Evolutionary conservation across 2,888 invertebrate genomes (phyloP).

Genomic region (Lasioglossum figueresi): DNA sequence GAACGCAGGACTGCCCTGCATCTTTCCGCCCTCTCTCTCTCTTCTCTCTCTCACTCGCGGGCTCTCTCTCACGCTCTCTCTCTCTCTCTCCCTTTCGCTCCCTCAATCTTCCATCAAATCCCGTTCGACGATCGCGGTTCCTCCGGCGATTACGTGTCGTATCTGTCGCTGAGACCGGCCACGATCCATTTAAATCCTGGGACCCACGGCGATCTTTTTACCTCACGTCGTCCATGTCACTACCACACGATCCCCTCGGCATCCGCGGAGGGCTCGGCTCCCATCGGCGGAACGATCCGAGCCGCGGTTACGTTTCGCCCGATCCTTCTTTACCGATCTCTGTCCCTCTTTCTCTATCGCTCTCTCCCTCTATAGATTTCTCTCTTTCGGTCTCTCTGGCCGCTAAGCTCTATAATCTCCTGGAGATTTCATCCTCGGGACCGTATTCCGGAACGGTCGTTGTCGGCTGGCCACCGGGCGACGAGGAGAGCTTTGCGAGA

Average conservation of each 20-base stretch:
- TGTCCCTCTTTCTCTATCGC: neutral
- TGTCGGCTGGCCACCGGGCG: neutral
- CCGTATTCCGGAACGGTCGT: slow-evolving; percentile 10
- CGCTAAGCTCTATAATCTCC: slow-evolving; percentile 57
- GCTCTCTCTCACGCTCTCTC: neutral
- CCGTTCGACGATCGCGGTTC: slow-evolving; percentile 24
- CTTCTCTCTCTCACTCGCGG: neutral
- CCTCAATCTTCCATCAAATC: slow-evolving; percentile 69
- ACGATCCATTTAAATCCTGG: slow-evolving; percentile 67
- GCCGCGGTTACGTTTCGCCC: slow-evolving; percentile 17
- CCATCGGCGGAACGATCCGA: slow-evolving; percentile 24
- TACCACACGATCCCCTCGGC: slow-evolving; percentile 7
- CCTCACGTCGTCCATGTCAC: slow-evolving; percentile 66
- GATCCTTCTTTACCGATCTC: slow-evolving; percentile 16
- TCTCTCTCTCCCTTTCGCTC: slow-evolving; percentile 14
- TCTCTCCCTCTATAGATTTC: neutral
- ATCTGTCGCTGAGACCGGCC: slow-evolving; percentile 59
- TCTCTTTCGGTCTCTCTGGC: neutral
- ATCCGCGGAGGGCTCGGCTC: neutral
- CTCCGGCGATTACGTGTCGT: slow-evolving; percentile 45
- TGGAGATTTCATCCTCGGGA: slow-evolving; percentile 60
- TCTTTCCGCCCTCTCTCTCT: slow-evolving; percentile 70
- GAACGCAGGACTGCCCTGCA: slow-evolving; percentile 86
- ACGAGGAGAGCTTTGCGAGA: neutral
- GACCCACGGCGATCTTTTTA: slow-evolving; percentile 38